Percentiles rank a stretch among this genome's conserved stretches.
These are phyloP conservation scores for Drosophila aff. DNA, from an alignment of 1,140 invertebrate species.

Conservation along the genomic window DNA sequence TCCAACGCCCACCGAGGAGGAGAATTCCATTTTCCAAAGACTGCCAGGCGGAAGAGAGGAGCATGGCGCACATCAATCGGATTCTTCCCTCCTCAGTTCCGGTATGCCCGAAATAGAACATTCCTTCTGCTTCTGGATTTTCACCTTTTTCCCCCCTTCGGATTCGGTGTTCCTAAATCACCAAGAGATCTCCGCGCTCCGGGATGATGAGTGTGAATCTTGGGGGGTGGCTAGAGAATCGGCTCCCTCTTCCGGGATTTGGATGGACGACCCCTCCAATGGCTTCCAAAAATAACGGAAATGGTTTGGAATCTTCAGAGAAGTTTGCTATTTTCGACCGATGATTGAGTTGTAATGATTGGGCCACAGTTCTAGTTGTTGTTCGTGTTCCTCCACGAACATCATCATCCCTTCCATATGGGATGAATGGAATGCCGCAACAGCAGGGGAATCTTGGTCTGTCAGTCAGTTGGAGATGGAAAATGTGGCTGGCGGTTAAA, in stretches of 20 bases:
- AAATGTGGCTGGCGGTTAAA: background rate
- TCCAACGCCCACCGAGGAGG: background rate
- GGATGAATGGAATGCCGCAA: constrained; percentile 54
- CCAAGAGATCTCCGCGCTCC: constrained; percentile 17
- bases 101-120: constrained; percentile 41
- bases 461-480: background rate
- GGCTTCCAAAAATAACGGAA: constrained; percentile 73
- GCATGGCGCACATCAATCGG: constrained; percentile 10
- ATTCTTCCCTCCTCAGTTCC: constrained; percentile 39
- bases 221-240: constrained; percentile 2
- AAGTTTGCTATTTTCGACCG: constrained; percentile 74
- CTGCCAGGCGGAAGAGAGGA: constrained; percentile 16
- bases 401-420: constrained; percentile 45
- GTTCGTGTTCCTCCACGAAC: constrained; percentile 7
- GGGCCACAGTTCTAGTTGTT: constrained; percentile 40
- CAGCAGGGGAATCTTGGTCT: constrained; percentile 22
- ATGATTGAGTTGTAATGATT: constrained; percentile 76
- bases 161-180: constrained; percentile 49
- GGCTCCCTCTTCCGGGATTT: constrained; percentile 29
- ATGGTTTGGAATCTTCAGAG: constrained; percentile 58
- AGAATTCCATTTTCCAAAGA: background rate
- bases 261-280: constrained; percentile 28
- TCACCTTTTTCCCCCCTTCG: constrained; percentile 36
- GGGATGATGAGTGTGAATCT: constrained; percentile 20
- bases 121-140: constrained; percentile 36